A percentile compares a stretch with the other conserved stretches of the same genome.
Conservation (phyloP, 2,113 vertebrate species). For the Rhinogobius similis region DNA sequence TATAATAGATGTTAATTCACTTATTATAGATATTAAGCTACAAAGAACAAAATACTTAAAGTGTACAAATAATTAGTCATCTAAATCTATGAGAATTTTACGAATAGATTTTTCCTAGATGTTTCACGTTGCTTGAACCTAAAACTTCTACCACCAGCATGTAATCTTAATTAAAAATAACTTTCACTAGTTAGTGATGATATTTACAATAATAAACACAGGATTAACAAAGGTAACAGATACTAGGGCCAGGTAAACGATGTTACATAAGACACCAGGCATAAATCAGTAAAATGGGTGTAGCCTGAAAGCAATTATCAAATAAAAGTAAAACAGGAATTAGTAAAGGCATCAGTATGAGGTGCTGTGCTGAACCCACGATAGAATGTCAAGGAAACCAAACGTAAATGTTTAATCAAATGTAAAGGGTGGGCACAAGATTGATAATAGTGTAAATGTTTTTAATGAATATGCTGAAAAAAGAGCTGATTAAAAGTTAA, state of each 20-base stretch:
- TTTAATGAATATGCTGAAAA: no score
- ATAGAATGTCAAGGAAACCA: neutral
- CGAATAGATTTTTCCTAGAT: no score
- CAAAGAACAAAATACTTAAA: no score
- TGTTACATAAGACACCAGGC: neutral
- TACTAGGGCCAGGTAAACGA: neutral
- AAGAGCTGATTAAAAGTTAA: no score
- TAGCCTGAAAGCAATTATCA: neutral
- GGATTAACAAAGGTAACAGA: neutral
- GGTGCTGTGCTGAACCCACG: neutral
- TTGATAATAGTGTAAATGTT: no score
- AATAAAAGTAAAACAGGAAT: neutral
- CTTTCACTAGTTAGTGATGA: neutral
- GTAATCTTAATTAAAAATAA: neutral
- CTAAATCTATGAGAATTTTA: no score
- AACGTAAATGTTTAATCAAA: no score
- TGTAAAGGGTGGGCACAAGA: no score
- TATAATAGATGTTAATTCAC: no score
- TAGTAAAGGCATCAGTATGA: neutral
- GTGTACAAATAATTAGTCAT: no score
- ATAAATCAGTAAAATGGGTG: neutral
- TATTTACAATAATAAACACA: neutral
- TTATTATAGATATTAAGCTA: no score
- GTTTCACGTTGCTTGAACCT: neutral
- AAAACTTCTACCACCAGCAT: neutral